Base-by-base conservation (phyloP, 2,797 vertebrate species). In the Karalla daura region DNA sequence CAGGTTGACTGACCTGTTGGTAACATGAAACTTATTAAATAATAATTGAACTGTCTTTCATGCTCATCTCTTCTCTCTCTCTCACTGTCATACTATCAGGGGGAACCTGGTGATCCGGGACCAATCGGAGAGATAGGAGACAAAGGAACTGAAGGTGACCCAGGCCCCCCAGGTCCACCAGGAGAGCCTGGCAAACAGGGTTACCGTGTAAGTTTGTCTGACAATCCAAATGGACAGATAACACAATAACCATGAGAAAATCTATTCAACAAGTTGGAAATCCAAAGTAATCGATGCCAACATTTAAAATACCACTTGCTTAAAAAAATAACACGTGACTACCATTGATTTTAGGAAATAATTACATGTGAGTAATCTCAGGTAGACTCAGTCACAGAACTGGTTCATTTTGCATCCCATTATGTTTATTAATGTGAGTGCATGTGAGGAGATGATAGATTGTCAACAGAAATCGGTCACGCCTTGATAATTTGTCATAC, bases 111-210 rank as follows among this genome's bases (percentile, higher is more conserved):
- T 79, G 94, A 95, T 47, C 76, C n/a, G 8, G 98, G 98, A 5
- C 83, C 92, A 56, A 33, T 76, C 45, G 98, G 97, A 80, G 96
- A 98, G 77, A 43, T 81, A 2, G 98, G 97, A 55, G 97, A 98
- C 74, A 95, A 95, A 88, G 96, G 95, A 73, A 88, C 92, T 3
- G 84, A 74, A 5, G 97, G 96, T 60, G 92, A 92, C 65, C 81
- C 90, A 10, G 98, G 97, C 40, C 67, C 81, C 40, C 30, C 63
- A 15, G 97, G 97, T 30, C 67, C 83, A 17, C 7, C 88, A 0
- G 97, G 97, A 77, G 88, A 80, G 43, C 83, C 93, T 67, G 98
- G 97, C 25, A 89, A 91, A 66, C 92, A 87, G 59, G 98, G 98
- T 33, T 91, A 95, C 83, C 93, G 75, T 23, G 98, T 99, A 91